These are phyloP conservation scores for Upupa epops DNA, from an alignment of 2,113 vertebrate species.

Conservation along the genomic window DNA sequence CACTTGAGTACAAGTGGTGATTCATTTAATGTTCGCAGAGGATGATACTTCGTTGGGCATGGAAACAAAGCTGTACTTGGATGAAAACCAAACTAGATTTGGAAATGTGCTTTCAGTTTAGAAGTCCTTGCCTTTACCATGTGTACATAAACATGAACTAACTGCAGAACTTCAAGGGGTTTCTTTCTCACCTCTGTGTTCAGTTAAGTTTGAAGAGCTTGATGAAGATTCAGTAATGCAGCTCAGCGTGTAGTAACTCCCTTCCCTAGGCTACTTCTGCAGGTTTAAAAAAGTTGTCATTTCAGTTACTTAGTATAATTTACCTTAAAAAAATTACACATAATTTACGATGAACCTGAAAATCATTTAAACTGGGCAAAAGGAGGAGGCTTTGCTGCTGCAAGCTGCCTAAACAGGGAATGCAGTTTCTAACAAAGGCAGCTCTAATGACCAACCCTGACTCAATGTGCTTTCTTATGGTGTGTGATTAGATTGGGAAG, in stretches of 20 bases:
- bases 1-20: not conserved
- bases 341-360: not conserved
- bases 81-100: not conserved
- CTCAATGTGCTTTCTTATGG: not conserved
- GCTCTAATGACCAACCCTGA: constrained; percentile 26
- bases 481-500: not conserved
- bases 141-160: not conserved
- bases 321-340: rapidly evolving
- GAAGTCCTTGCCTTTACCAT: not conserved
- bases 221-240: not conserved
- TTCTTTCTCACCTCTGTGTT: not conserved
- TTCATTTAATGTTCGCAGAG: not conserved
- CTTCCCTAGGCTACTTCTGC: too few species aligned
- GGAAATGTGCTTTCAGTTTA: not conserved
- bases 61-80: not conserved
- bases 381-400: not conserved
- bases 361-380: not conserved
- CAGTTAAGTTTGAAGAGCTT: not conserved
- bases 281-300: not conserved
- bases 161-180: not conserved
- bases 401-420: not conserved
- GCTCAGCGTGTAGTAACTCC: rapidly evolving
- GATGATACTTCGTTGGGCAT: not conserved
- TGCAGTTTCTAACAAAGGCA: not conserved
- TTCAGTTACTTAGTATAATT: not conserved